phyloP scores from a whole-genome alignment of 2,888 invertebrate species.

The Neoitamus cyanurus region DNA sequence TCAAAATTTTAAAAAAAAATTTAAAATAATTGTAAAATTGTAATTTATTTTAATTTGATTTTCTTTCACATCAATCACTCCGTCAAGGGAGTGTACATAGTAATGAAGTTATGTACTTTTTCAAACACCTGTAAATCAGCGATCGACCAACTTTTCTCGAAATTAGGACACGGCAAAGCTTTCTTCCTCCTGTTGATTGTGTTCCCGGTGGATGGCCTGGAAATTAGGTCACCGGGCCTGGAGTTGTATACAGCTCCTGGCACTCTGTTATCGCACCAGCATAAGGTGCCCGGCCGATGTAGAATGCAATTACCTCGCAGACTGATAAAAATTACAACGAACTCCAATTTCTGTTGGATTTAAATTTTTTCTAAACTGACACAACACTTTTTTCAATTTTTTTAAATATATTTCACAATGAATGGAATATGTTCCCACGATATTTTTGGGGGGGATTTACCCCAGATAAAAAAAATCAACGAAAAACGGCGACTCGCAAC shows the following conservation, averaged over 20 bases:
- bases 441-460: neutral
- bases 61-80: neutral
- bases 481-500: slow-evolving; percentile 5
- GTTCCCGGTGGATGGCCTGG: slow-evolving; percentile 23
- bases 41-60: neutral
- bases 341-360: neutral
- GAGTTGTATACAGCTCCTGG: slow-evolving; percentile 32
- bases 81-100: neutral
- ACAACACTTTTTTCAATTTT: neutral
- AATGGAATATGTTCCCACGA: neutral
- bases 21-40: neutral
- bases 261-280: slow-evolving; percentile 21
- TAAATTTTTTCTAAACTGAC: neutral
- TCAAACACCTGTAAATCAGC: neutral
- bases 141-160: neutral
- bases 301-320: neutral
- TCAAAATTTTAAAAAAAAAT: too few relatives aligned
- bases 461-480: neutral
- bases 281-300: slow-evolving; percentile 11
- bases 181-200: slow-evolving; percentile 16
- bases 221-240: slow-evolving; percentile 41
- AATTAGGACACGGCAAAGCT: slow-evolving; percentile 27
- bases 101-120: neutral
- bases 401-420: neutral
- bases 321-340: neutral